phyloP scores from a whole-genome alignment of 2,888 invertebrate genomes.

The Lamellibrachia satsuma region DNA sequence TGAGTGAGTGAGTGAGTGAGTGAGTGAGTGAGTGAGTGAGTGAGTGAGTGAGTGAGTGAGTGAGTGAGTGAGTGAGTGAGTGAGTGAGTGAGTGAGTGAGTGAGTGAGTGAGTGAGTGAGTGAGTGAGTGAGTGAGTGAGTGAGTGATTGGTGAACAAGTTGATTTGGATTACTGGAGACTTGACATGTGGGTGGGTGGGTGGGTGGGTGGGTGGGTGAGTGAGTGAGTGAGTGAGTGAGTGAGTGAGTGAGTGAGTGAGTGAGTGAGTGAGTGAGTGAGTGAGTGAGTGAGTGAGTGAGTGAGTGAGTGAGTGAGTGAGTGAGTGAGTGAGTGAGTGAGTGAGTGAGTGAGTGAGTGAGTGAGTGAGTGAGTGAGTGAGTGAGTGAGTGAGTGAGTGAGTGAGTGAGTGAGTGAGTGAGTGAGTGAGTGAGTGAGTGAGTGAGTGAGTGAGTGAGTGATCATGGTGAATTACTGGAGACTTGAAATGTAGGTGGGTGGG shows the following conservation, averaged over 20 bases:
- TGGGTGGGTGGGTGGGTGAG: constrained; percentile 19
- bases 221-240: constrained; percentile 24
- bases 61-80: too few species aligned
- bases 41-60: too few species aligned
- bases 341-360: constrained; percentile 8
- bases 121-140: too few species aligned
- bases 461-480: not conserved
- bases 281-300: constrained; percentile 20
- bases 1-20: too few species aligned
- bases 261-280: constrained; percentile 24
- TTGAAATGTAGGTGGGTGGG: not conserved
- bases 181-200: not conserved
- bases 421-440: constrained; percentile 24
- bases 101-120: too few species aligned
- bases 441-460: constrained; percentile 24
- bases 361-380: not conserved
- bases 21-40: too few species aligned
- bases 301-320: not conserved
- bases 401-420: constrained; percentile 24
- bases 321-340: constrained; percentile 8
- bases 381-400: constrained; percentile 20
- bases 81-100: too few species aligned
- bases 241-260: constrained; percentile 24
- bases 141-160: too few species aligned
- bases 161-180: too few species aligned